Percentiles rank a stretch among this genome's conserved stretches.
Evolutionary conservation across 1,140 invertebrate species (phyloP).

Genomic region (Copidosoma floridanum): DNA sequence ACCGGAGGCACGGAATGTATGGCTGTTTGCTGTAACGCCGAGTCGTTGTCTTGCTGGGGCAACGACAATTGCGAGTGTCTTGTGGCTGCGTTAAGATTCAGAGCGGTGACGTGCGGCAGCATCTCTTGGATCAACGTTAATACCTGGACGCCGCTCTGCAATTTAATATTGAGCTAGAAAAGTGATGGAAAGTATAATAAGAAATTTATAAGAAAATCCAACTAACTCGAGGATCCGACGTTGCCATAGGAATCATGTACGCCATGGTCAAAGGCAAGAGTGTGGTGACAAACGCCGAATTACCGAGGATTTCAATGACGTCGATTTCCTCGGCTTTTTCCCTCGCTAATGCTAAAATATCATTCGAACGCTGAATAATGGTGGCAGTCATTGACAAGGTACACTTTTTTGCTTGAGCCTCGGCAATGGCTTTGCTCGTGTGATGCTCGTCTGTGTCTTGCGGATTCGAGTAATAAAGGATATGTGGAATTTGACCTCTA

Average conservation of each 20-base stretch:
- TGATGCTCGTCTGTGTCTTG: slow-evolving; percentile 64
- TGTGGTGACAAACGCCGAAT: slow-evolving; percentile 69
- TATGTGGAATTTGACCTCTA: slow-evolving; percentile 90
- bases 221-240: slow-evolving; percentile 76
- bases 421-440: slow-evolving; percentile 65
- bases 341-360: slow-evolving; percentile 69
- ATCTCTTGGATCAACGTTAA: slow-evolving; percentile 88
- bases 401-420: slow-evolving; percentile 71
- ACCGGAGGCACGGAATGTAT: slow-evolving; percentile 32
- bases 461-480: slow-evolving; percentile 81
- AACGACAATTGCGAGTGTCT: slow-evolving; percentile 47
- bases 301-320: slow-evolving; percentile 60
- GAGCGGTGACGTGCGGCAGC: slow-evolving; percentile 81
- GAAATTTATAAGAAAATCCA: no score
- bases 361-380: slow-evolving; percentile 71
- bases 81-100: slow-evolving; percentile 69
- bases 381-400: slow-evolving; percentile 71
- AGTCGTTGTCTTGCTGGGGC: slow-evolving; percentile 29
- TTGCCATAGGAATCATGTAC: slow-evolving; percentile 77
- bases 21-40: background rate
- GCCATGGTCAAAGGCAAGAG: slow-evolving; percentile 77
- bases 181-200: no score
- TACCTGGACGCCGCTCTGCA: slow-evolving; percentile 84
- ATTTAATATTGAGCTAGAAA: slow-evolving; percentile 25
- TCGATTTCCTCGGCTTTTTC: slow-evolving; percentile 63